phyloP scores from a whole-genome alignment of 2,797 vertebrate species.

The Agapornis canus region DNA sequence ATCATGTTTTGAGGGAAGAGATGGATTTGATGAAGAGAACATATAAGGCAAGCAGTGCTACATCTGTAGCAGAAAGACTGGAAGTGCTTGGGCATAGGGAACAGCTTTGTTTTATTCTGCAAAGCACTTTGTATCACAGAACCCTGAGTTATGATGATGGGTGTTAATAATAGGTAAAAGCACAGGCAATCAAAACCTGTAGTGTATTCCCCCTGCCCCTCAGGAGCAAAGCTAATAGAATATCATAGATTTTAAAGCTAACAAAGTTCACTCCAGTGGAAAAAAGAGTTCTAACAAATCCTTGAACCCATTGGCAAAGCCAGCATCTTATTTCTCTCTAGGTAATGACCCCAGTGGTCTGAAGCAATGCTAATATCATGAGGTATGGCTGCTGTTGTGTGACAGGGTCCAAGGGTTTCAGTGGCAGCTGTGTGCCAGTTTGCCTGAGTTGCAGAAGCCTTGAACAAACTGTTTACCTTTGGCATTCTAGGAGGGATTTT shows the following conservation, averaged over 20 bases:
- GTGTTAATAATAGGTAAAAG: slow-evolving; percentile 1
- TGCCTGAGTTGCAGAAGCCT: background rate
- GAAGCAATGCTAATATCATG: background rate
- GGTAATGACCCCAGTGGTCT: background rate
- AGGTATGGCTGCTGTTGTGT: background rate
- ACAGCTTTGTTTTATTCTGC: background rate
- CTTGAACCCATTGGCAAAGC: background rate
- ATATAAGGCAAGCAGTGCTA: background rate
- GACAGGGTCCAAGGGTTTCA: background rate
- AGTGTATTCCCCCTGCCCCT: accelerated
- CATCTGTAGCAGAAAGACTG: background rate
- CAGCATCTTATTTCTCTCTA: background rate
- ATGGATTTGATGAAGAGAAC: background rate
- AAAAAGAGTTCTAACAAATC: background rate
- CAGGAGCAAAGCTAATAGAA: background rate
- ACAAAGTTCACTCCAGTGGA: background rate
- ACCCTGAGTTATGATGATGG: background rate
- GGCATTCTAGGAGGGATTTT: slow-evolving; percentile 31
- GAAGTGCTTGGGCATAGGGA: background rate
- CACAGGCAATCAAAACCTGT: background rate
- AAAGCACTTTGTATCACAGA: background rate
- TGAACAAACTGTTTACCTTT: slow-evolving; percentile 32
- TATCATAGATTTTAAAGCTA: background rate
- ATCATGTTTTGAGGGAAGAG: background rate
- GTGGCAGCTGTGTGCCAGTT: background rate